Percentiles rank a stretch among this genome's conserved stretches.
phyloP scores from a whole-genome alignment of 2,797 vertebrate genomes.

The Sphaeramia orbicularis region DNA sequence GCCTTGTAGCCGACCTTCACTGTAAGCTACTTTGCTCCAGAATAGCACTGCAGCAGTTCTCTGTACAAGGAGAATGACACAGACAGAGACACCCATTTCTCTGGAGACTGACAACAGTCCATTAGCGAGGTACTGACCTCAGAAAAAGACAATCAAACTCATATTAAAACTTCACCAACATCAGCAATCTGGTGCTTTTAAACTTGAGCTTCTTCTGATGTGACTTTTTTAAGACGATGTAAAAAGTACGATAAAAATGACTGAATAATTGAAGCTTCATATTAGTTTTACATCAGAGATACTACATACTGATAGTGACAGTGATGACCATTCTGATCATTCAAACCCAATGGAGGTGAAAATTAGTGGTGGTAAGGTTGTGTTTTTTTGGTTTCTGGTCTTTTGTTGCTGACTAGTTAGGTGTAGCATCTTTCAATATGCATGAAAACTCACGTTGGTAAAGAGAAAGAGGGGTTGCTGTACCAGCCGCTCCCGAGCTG shows the following conservation, averaged over 20 bases:
- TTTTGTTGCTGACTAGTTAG: no score
- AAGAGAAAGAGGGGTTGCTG: slow-evolving; percentile 75
- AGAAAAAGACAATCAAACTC: background rate
- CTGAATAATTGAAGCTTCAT: no score
- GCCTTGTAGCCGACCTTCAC: slow-evolving; percentile 68
- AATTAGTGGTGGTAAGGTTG: no score
- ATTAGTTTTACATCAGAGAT: no score
- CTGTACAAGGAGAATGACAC: slow-evolving; percentile 34
- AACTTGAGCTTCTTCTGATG: background rate
- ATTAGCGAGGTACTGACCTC: slow-evolving; percentile 33
- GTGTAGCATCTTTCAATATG: background rate
- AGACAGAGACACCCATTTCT: slow-evolving; percentile 14
- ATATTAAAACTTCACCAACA: slow-evolving; percentile 10
- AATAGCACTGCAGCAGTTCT: slow-evolving; percentile 65
- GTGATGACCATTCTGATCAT: no score
- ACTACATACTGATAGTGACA: no score
- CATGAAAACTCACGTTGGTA: slow-evolving; percentile 73
- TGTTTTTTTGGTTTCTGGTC: no score
- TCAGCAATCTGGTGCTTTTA: background rate
- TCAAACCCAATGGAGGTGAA: no score
- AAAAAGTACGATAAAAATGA: no score
- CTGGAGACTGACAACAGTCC: slow-evolving; percentile 36
- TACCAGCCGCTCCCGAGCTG: slow-evolving; percentile 81
- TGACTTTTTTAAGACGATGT: background rate
- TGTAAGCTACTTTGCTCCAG: slow-evolving; percentile 45